Percentiles rank a stretch among this genome's conserved stretches.
Evolutionary conservation across 2,797 vertebrate species (phyloP).

Genomic region (Rousettus madagascariensis): DNA sequence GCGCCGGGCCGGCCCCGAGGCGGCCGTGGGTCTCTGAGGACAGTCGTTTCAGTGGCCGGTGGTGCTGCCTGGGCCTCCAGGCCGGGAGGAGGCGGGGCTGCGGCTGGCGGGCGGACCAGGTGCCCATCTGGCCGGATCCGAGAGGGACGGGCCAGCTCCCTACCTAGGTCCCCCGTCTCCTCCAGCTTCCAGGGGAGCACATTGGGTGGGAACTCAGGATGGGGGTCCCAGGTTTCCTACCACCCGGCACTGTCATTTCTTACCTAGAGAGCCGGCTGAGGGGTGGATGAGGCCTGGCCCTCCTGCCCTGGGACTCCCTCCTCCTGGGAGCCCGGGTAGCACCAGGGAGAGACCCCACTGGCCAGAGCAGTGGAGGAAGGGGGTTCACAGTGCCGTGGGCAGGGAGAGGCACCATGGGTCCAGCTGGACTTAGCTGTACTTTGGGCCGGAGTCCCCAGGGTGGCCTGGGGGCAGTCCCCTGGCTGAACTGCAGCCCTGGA

Average conservation of each 20-base stretch:
- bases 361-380: not conserved
- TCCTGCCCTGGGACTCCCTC: not conserved
- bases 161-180: not conserved
- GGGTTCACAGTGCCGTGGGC: accelerated
- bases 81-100: not conserved
- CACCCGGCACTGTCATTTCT: too few species aligned
- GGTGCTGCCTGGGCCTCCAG: too few species aligned
- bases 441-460: not conserved
- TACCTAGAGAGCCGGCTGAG: not conserved
- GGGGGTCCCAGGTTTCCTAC: not conserved
- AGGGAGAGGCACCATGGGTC: too few species aligned
- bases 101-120: not conserved
- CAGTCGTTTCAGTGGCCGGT: not conserved
- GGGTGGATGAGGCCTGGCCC: not conserved
- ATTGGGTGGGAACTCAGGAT: not conserved
- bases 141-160: not conserved
- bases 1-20: not conserved
- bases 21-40: not conserved
- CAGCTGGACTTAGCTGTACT: not conserved
- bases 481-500: not conserved
- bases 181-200: not conserved
- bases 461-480: too few species aligned
- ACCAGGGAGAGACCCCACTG: not conserved
- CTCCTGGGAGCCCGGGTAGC: not conserved
- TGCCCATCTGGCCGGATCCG: too few species aligned